Evolutionary conservation across 1,140 invertebrate genomes (phyloP).

Genomic region (Drosophila murphyi): DNA sequence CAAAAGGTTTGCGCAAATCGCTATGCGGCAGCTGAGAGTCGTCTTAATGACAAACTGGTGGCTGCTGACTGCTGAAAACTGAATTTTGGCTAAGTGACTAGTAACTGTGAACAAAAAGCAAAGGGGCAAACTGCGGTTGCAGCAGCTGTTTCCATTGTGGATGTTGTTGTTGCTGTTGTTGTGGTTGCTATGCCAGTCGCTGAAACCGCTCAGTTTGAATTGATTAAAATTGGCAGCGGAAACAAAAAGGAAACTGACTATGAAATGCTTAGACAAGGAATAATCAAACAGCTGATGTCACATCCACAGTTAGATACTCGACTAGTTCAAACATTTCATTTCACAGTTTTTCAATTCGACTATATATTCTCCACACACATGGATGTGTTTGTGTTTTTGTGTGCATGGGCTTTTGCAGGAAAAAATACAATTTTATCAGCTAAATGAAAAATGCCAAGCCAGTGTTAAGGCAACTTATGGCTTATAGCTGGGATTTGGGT

Average conservation of each 20-base stretch:
- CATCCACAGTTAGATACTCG: conserved; percentile 4
- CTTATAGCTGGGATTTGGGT: conserved; percentile 1
- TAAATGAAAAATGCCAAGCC: conserved; percentile 38
- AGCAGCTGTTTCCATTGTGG: not conserved
- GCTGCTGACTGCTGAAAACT: not conserved
- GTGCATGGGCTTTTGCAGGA: not conserved
- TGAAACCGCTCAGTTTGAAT: conserved; percentile 54
- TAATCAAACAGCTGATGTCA: conserved; percentile 22
- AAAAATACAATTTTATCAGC: conserved; percentile 58
- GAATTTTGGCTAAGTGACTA: not conserved
- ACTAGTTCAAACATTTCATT: not conserved
- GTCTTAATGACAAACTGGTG: conserved; percentile 9
- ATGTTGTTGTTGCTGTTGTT: conserved; percentile 11
- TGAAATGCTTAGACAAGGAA: conserved; percentile 33
- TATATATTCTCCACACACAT: not conserved
- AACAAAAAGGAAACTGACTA: conserved; percentile 26
- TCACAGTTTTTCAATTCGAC: conserved; percentile 16
- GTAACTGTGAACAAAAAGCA: conserved; percentile 13
- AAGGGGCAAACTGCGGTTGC: not conserved
- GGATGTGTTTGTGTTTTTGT: conserved; percentile 2
- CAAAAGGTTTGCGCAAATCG: not conserved
- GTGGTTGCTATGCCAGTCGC: conserved; percentile 1
- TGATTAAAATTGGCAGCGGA: conserved; percentile 67
- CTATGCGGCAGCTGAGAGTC: too few relatives aligned
- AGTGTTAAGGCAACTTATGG: conserved; percentile 3